Base-by-base conservation (phyloP, 2,797 vertebrate species). In the Hoplostethus atlanticus region DNA sequence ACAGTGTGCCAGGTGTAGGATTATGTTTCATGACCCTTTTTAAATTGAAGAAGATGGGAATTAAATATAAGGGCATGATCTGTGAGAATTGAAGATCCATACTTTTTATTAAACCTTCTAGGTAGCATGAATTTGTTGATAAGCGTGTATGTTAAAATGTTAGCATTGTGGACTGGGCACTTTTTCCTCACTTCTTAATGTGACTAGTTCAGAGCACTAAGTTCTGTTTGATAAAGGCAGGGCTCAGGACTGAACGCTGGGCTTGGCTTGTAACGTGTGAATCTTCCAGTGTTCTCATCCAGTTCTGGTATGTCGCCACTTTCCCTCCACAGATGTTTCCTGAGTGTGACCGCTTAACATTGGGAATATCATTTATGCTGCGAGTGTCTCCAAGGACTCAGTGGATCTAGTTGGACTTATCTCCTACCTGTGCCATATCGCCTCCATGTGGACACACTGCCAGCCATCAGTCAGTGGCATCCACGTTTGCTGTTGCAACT, bases 391-490 rank as follows among this genome's bases (percentile, higher is more conserved):
- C 80, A 79, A 83, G 81, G 87, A 82, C 83, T 87, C n/a, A 2
- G 77, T 88, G 70, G 82, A 74, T 89, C 75, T 91, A 92, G 87
- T 95, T 93, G 92, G 94, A 96, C 94, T 94, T 94, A 93, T 95
- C 76, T 85, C 85, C 87, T 78, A 95, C 93, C 95, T 96, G 95
- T 97, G 97, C 96, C 95, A 96, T 95, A 93, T 92, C 92, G 89
- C 90, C 93, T 93, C 92, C 93, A 90, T 95, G 95, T 97, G 96
- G 95, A 97, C 95, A 94, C 91, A 91, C 94, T 95, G 92, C 93
- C 94, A 91, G 95, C 95, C 95, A 94, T 96, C 95, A 93, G 92
- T 96, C 95, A 94, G 94, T 96, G 95, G 94, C 95, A 93, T 94
- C 95, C 93, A 95, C 93, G 93, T 95, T 84, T 94, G 94, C 94